A percentile compares a stretch with the other conserved stretches of the same genome.
phyloP scores from a whole-genome alignment of 1,140 invertebrate species.

The Centruroides vittatus region DNA sequence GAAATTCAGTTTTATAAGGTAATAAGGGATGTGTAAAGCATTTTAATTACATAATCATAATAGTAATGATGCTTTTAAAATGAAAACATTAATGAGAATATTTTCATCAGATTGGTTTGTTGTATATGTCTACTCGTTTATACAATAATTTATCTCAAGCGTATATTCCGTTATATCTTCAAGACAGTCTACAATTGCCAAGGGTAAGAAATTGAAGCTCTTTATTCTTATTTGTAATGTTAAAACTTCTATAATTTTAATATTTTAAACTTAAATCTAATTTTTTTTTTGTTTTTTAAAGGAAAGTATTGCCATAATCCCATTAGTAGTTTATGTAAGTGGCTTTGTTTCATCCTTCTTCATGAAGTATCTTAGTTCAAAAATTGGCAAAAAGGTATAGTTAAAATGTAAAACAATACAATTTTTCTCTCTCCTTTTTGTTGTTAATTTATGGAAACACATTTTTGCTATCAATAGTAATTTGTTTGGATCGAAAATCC shows the following conservation, averaged over 20 bases:
- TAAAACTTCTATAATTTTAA: no score
- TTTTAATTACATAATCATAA: no score
- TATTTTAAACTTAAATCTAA: no score
- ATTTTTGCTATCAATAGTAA: no score
- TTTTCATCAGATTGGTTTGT: conserved; percentile 45
- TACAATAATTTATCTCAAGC: conserved; percentile 83
- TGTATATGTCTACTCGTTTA: conserved; percentile 81
- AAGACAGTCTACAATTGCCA: conserved; percentile 55
- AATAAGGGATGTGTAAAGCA: not conserved
- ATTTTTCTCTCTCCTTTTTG: no score
- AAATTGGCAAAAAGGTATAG: conserved; percentile 48
- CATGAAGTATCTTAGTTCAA: conserved; percentile 49
- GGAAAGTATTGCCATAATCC: conserved; percentile 63
- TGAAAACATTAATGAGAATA: no score
- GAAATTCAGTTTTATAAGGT: conserved; percentile 46
- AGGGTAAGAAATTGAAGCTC: conserved; percentile 32
- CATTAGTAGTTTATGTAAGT: conserved; percentile 68
- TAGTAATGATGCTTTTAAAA: no score
- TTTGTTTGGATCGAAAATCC: no score
- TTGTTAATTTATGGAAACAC: no score
- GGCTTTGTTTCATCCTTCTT: conserved; percentile 62
- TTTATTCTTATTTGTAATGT: not conserved
- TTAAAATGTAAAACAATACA: not conserved
- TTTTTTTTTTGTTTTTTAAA: conserved; percentile 25
- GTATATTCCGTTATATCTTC: conserved; percentile 79